Conservation (phyloP, 2,797 vertebrate genomes). For the Salarias fasciatus region DNA sequence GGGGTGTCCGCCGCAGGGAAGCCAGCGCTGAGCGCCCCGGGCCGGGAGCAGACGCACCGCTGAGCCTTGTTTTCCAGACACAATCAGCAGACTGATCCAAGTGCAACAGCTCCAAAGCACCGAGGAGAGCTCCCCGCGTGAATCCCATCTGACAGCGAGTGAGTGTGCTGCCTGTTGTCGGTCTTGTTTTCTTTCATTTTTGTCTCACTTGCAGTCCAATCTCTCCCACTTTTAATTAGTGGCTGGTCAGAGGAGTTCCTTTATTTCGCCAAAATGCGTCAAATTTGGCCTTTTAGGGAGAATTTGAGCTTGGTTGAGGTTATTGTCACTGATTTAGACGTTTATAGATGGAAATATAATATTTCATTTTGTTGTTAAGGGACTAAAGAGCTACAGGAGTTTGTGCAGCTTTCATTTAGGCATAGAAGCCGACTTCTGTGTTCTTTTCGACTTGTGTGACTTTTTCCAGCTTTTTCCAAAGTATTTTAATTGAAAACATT, state of each 20-base stretch:
- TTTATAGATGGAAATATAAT: neutral
- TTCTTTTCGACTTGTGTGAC: neutral
- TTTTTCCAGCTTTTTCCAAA: neutral
- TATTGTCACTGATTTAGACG: neutral
- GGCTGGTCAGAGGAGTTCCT: conserved; percentile 33
- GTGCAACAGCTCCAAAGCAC: conserved; percentile 57
- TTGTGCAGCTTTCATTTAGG: too few relatives aligned
- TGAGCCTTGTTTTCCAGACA: conserved; percentile 60
- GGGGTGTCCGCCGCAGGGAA: conserved; percentile 74
- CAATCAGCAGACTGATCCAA: conserved; percentile 66
- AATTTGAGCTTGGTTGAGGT: conserved; percentile 3
- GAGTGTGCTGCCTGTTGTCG: conserved; percentile 69
- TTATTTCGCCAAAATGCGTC: conserved; percentile 38
- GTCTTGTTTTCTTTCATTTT: conserved; percentile 55
- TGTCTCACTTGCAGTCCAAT: conserved; percentile 49
- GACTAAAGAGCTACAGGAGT: neutral
- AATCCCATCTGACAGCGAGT: conserved; percentile 72
- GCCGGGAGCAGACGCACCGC: conserved; percentile 48
- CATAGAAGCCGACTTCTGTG: conserved; percentile 2
- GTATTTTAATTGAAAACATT: conserved; percentile 22
- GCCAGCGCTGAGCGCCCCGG: conserved; percentile 52
- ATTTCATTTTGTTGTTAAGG: neutral
- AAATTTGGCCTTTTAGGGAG: conserved; percentile 5
- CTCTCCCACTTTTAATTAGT: conserved; percentile 56
- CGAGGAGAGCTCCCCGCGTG: conserved; percentile 65